A percentile compares a stretch with the other conserved stretches of the same genome.
phyloP scores from a whole-genome alignment of 2,888 invertebrate genomes.

The Sicus ferrugineus region DNA sequence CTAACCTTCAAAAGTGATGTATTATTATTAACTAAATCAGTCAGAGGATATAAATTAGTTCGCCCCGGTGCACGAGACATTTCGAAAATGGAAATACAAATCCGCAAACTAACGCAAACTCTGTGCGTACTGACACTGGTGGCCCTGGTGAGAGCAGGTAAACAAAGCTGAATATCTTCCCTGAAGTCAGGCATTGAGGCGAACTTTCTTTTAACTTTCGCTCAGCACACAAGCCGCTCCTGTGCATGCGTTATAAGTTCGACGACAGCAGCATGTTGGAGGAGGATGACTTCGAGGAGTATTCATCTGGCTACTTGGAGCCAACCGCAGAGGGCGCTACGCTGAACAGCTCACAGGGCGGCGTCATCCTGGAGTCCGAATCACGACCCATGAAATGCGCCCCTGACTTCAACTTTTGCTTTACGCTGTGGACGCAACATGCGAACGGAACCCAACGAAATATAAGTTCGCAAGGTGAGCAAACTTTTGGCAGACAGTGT shows the following conservation, averaged over 20 bases:
- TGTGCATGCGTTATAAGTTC: constrained; percentile 57
- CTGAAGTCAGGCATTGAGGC: not conserved
- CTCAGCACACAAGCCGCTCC: constrained; percentile 52
- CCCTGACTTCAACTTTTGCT: constrained; percentile 57
- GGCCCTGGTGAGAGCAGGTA: constrained; percentile 40
- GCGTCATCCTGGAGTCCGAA: constrained; percentile 33
- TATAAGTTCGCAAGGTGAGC: constrained; percentile 55
- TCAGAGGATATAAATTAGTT: not conserved
- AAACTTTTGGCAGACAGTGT: constrained; percentile 32
- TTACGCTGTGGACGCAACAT: constrained; percentile 55
- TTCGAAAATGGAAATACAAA: not conserved
- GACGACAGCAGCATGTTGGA: constrained; percentile 53
- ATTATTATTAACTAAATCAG: too few species aligned
- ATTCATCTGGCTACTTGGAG: constrained; percentile 42
- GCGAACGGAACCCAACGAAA: constrained; percentile 47
- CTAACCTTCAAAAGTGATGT: not conserved
- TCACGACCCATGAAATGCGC: constrained; percentile 47
- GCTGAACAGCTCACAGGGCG: constrained; percentile 17
- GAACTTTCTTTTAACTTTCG: not conserved
- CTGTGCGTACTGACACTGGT: constrained; percentile 40
- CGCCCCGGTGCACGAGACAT: not conserved
- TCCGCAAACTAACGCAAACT: not conserved
- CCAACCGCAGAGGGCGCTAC: not conserved
- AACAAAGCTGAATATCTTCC: constrained; percentile 15
- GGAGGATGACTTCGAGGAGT: constrained; percentile 53